These are phyloP conservation scores for Pelodytes ibericus DNA, from an alignment of 2,797 vertebrate species.

Conservation along the genomic window DNA sequence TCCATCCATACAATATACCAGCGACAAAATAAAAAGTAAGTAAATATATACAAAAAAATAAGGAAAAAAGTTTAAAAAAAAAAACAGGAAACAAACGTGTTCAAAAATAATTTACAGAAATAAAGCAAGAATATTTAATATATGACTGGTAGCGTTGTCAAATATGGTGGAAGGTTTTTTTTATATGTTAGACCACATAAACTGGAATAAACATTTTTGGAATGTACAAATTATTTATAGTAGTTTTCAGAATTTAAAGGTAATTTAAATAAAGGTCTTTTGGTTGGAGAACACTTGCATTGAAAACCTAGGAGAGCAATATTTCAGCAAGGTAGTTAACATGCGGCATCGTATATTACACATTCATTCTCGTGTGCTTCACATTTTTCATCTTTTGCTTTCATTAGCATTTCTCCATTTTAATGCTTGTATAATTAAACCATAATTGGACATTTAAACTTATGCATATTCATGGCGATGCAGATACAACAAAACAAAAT, in stretches of 20 bases:
- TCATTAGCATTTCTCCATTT: constrained; percentile 67
- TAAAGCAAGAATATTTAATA: too few relatives aligned
- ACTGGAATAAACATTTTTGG: too few relatives aligned
- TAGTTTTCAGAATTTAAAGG: background rate
- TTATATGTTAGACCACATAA: too few relatives aligned
- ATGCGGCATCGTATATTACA: constrained; percentile 34
- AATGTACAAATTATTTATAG: too few relatives aligned
- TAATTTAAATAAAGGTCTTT: constrained; percentile 52
- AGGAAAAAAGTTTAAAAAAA: too few relatives aligned
- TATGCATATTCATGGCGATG: constrained; percentile 69
- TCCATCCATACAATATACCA: too few relatives aligned
- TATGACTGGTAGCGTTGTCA: too few relatives aligned
- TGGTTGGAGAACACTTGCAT: background rate
- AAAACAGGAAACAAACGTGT: too few relatives aligned
- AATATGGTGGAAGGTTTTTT: too few relatives aligned
- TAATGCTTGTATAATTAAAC: constrained; percentile 73
- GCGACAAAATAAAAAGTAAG: too few relatives aligned
- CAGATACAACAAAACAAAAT: constrained; percentile 62
- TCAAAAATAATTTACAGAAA: too few relatives aligned
- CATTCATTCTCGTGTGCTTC: constrained; percentile 60
- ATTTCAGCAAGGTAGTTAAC: background rate
- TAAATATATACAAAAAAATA: too few relatives aligned
- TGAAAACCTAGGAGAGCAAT: constrained; percentile 13
- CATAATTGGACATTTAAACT: constrained; percentile 66
- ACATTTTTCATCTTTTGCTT: constrained; percentile 64